Evolutionary conservation across 2,113 vertebrate genomes (phyloP), one percentile per base, ranked within the genome.

Genomic region (Gadus macrocephalus): DNA sequence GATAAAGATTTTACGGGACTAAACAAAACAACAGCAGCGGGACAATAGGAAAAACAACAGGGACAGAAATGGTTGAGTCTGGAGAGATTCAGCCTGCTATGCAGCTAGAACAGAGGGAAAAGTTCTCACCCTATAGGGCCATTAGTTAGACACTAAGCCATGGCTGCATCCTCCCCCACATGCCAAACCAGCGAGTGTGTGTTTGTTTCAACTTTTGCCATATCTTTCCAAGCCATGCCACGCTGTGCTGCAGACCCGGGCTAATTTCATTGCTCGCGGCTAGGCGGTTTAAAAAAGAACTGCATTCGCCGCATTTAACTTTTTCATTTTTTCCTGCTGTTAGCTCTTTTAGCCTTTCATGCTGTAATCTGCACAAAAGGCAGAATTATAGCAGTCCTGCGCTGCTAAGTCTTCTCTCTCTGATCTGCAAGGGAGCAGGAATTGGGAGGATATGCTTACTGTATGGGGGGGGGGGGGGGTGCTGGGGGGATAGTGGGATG

Each of bases 241-340:
- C 68, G 59, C 67, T 25, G 49, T 79, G 78, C 75, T 65, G 76
- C 72, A 20, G 8, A 83, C 83, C 78, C 76, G 19, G 71, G 74
- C 74, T 86, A 81, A 87, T 87, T 85, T 76, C 64, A 82, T 86
- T 84, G 75, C 77, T 82, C 83, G 80, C 84, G 84, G 79, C 68
- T 75, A 75, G 81, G 70, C 77, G 78, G 81, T 89, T 90, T 73
- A 83, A 85, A 86, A 71, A 85, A 17, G 9, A 58, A n/a, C 55
- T 58, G 15, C n/a, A 17, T 6, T 58, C 55, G 16, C 55, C n/a
- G 4, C 55, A n/a, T 58, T 58, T 42, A 2, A 49, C 55, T 58
- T 72, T 77, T 74, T 62, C 58, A 71, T 66, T 71, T 65, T 49
- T 80, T 86, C 75, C 66, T 78, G 59, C n/a, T 61, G 59, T 61